These are phyloP conservation scores for Bombus confusus DNA, from an alignment of 1,140 invertebrate genomes.

Conservation along the genomic window DNA sequence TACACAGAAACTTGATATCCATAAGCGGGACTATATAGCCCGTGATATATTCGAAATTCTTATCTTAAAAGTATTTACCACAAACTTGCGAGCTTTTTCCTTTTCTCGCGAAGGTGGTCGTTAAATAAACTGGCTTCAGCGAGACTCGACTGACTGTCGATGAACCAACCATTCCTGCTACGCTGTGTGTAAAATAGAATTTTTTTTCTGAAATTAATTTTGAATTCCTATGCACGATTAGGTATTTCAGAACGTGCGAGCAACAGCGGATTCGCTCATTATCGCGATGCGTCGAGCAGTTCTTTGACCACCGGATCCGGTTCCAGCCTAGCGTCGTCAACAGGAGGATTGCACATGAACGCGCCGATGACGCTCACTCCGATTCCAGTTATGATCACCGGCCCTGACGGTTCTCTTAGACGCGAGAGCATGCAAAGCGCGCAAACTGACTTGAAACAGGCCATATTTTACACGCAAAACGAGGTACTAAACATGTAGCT, in stretches of 20 bases:
- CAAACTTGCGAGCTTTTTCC: too few species aligned
- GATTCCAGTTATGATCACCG: constrained; percentile 77
- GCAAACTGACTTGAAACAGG: constrained; percentile 53
- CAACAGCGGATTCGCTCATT: constrained; percentile 69
- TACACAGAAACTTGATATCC: too few species aligned
- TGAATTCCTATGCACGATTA: background rate
- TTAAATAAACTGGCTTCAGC: too few species aligned
- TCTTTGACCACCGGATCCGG: constrained; percentile 75
- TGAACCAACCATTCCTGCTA: too few species aligned
- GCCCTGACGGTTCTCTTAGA: constrained; percentile 70
- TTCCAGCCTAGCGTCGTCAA: constrained; percentile 74
- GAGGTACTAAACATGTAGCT: constrained; percentile 52
- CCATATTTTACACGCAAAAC: constrained; percentile 73
- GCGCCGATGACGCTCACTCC: constrained; percentile 56
- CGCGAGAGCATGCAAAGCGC: constrained; percentile 66
- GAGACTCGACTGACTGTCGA: too few species aligned
- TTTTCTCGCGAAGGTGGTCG: too few species aligned
- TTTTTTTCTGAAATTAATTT: background rate
- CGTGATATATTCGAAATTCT: too few species aligned
- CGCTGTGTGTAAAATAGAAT: background rate
- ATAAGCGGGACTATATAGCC: too few species aligned
- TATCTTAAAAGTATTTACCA: too few species aligned
- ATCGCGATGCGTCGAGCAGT: constrained; percentile 74
- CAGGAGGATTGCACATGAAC: constrained; percentile 74
- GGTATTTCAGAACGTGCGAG: constrained; percentile 69